Base-by-base conservation (phyloP, 2,113 vertebrate species). In the Pygoscelis antarcticus region DNA sequence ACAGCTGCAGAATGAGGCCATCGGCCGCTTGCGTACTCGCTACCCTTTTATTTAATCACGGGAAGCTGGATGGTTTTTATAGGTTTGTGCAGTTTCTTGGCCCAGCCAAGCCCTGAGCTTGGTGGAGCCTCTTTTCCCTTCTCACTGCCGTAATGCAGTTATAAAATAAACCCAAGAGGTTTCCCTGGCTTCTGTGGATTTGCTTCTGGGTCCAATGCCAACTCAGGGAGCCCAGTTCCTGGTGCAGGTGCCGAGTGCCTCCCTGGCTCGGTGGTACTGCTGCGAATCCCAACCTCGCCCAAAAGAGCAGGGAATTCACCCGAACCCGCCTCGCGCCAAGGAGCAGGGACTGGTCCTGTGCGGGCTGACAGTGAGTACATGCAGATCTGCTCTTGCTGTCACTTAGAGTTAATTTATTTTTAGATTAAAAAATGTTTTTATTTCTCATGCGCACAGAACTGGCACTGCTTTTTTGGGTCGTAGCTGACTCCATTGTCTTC, bases 401-500 rank as follows among this genome's bases (percentile, higher is more conserved):
- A 14, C 89, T 79, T 66, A n/a, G 82, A 72, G 81, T 6, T 32
- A 17, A 62, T 51, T 58, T 92, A 96, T 96, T 96, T 96, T 96
- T 96, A 95, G 95, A 79, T 85, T 86, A 18, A 19, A 21, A 62
- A 76, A 38, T 86, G 86, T 94, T 93, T 93, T 89, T 89, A 66
- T 61, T 95, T 52, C 78, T 91, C 85, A 65, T 74, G 87, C 80
- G 3, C 90, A 55, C 76, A 80, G 90, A 91, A 49, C 40, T 93
- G 94, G 96, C 94, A 38, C 77, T 8, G 68, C 72, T 64, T 34
- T 72, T 65, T 54, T 38, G 96, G 90, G 81, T 82, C 8, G 18
- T 46, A 46, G 95, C 91, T 89, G 95, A 58, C 89, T 97, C 93
- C 92, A 95, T 97, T 96, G 95, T 96, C 92, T 96, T 78, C 92